Conservation (phyloP, 2,888 invertebrate species). For the Petrophora chlorosata region DNA sequence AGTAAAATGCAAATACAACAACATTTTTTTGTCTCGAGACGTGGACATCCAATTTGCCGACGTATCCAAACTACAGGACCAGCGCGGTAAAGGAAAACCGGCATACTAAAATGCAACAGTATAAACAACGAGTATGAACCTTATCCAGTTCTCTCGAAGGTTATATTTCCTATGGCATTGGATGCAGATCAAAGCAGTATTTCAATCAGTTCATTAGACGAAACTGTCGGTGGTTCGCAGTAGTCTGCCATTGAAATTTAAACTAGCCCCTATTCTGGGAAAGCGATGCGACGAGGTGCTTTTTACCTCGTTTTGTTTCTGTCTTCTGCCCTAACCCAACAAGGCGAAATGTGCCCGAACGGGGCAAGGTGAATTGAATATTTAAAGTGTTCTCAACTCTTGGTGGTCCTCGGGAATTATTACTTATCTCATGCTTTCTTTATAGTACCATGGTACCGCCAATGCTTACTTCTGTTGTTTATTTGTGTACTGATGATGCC, state of each 20-base stretch:
- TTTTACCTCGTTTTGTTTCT: slow-evolving; percentile 55
- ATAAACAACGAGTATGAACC: neutral
- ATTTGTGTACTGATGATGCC: neutral
- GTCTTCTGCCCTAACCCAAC: slow-evolving; percentile 61
- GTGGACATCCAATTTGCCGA: slow-evolving; percentile 18
- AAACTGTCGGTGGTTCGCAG: slow-evolving; percentile 70
- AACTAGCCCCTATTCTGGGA: slow-evolving; percentile 74
- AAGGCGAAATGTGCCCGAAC: slow-evolving; percentile 46
- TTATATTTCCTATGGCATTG: slow-evolving; percentile 6
- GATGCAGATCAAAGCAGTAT: slow-evolving; percentile 68
- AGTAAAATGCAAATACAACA: slow-evolving; percentile 11
- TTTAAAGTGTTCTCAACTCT: slow-evolving; percentile 29
- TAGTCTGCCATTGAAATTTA: slow-evolving; percentile 79
- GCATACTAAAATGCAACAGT: neutral
- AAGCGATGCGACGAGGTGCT: slow-evolving; percentile 44
- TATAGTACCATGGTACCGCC: neutral
- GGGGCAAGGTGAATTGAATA: slow-evolving; percentile 46
- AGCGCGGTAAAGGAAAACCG: slow-evolving; percentile 24
- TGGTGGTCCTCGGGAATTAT: slow-evolving; percentile 25
- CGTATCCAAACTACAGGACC: slow-evolving; percentile 20
- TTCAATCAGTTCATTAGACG: slow-evolving; percentile 78
- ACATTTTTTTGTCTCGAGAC: slow-evolving; percentile 9
- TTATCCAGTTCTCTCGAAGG: slow-evolving; percentile 1
- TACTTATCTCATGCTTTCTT: slow-evolving; percentile 2
- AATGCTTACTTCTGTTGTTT: slow-evolving; percentile 7